phyloP scores from a whole-genome alignment of 23 tunicate species.

The Diplosoma virens region DNA sequence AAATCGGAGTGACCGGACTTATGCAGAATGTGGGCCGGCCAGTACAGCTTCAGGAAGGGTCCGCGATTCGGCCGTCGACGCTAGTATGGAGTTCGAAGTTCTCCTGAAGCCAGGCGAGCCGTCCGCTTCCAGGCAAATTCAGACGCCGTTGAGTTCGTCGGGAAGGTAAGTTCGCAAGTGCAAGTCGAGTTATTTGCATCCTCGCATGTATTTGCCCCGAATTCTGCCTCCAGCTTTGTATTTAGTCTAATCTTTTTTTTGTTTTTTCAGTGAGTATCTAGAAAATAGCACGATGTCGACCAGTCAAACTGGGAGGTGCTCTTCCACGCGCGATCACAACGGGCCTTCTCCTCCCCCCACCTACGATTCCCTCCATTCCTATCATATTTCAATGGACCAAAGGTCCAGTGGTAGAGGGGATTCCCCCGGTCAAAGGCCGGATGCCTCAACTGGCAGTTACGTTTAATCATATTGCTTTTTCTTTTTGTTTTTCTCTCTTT shows the following conservation, averaged over 20 bases:
- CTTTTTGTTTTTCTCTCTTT: background rate
- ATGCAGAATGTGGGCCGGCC: conserved; percentile 49
- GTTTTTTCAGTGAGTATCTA: background rate
- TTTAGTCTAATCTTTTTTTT: background rate
- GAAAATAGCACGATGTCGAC: conserved; percentile 37
- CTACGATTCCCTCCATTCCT: conserved; percentile 16
- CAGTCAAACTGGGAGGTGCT: conserved; percentile 29
- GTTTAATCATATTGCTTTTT: conserved; percentile 19
- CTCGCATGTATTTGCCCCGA: too few relatives aligned
- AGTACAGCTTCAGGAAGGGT: conserved; percentile 5
- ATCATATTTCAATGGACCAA: background rate
- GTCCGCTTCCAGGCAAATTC: conserved; percentile 29
- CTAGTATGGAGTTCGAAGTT: conserved; percentile 77
- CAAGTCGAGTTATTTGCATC: too few relatives aligned
- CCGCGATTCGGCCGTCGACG: conserved; percentile 61
- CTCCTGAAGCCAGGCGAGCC: conserved; percentile 41
- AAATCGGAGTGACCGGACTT: conserved; percentile 34
- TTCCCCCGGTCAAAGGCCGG: background rate
- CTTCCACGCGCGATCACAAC: background rate
- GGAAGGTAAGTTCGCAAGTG: conserved; percentile 43
- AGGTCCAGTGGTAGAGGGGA: background rate
- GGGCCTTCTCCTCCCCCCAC: conserved; percentile 21
- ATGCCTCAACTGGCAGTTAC: conserved; percentile 47
- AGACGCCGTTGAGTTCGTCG: conserved; percentile 22
- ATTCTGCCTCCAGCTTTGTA: too few relatives aligned